Base-by-base conservation (phyloP, 2,888 invertebrate genomes). In the Patella caerulea region DNA sequence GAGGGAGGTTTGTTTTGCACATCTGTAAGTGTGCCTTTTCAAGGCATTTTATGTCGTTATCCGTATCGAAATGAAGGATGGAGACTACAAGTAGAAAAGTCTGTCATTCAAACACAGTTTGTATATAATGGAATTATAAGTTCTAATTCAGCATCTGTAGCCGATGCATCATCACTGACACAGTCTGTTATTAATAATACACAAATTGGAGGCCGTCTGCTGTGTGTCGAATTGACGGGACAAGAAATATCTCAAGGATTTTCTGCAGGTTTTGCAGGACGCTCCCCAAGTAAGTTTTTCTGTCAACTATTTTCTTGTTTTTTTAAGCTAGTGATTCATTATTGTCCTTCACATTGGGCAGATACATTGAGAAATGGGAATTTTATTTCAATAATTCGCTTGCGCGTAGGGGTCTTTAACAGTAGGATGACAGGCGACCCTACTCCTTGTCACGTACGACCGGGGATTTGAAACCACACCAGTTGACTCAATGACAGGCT, bases 11-110 rank as follows among this genome's bases (percentile, higher is more conserved):
- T 86, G 17, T 75, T 82, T 12, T 75, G 76, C 14, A 29, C 79
- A 7, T 76, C 83, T 3, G 79, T 82, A 14, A 73, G 78, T 1
- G 53, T 80, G 5, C 76, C 79, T n/a, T 82, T 79, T 59, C 88
- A 87, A 69, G 88, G 84, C n/a, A 85, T 88, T 72, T 88, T 86
- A 75, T 83, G 85, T 52, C 81, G 82, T 19, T 78, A 84, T 34
- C 83, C 85, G 7, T 77, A 81, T 34, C 72, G 34, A 14, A 76
- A 78, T 11, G 84, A 87, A 71, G 78, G 80, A 53, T 90, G 86
- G 86, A 80, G 84, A 71, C 75, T 90, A 53, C 81, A 82, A 7
- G 83, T 90, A 45, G 87, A 87, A 69, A 90, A 90, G 76, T 87
- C 88, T 0, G 74, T 79, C 76, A 80, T 82, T 78, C 79, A 59